Conservation (phyloP, 2,888 invertebrate genomes). For the Polyommatus iphigenia region DNA sequence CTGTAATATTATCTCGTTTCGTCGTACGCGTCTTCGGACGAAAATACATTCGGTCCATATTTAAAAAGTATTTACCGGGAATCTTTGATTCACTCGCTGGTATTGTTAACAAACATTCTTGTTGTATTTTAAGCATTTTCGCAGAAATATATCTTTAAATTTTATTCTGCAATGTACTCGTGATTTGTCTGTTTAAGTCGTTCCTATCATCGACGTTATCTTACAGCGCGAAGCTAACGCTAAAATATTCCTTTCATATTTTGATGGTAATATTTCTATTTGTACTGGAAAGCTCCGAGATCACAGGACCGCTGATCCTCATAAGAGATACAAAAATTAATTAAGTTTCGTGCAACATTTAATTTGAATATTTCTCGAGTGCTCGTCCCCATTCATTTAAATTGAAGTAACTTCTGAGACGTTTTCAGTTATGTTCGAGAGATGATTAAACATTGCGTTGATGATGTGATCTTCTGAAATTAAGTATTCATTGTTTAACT, state of each 20-base stretch:
- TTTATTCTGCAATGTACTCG: background rate
- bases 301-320: background rate
- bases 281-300: background rate
- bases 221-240: background rate
- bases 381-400: background rate
- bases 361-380: slow-evolving; percentile 13
- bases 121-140: background rate
- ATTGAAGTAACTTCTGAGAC: slow-evolving; percentile 7
- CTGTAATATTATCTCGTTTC: slow-evolving; percentile 9
- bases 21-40: background rate
- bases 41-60: background rate
- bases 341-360: slow-evolving; percentile 16
- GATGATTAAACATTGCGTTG: background rate
- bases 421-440: slow-evolving; percentile 2
- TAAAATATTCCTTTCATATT: background rate
- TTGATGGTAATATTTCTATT: background rate
- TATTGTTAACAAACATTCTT: background rate
- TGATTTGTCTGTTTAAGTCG: background rate
- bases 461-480: background rate
- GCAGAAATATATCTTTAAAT: background rate
- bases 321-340: slow-evolving; percentile 15
- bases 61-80: background rate
- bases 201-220: background rate
- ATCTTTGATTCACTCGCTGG: background rate
- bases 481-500: background rate